A percentile compares a stretch with the other conserved stretches of the same genome.
Evolutionary conservation across 2,888 invertebrate genomes (phyloP).

Genomic region (Melanophora roralis): DNA sequence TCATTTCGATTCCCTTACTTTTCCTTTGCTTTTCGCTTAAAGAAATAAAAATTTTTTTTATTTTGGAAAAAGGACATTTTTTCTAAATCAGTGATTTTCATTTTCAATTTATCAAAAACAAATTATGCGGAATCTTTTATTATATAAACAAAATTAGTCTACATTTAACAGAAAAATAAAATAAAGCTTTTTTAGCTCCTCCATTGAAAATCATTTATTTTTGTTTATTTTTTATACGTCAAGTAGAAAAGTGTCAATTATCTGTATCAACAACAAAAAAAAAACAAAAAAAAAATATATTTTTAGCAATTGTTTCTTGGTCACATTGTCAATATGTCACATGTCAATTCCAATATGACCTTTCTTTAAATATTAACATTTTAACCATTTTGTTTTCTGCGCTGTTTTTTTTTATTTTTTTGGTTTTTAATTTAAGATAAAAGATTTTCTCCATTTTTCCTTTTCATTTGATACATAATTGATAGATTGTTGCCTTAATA

Average conservation of each 20-base stretch:
- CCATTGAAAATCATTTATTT: conserved; percentile 4
- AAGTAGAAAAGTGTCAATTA: conserved; percentile 61
- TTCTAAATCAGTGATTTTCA: conserved; percentile 39
- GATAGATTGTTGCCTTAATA: conserved; percentile 67
- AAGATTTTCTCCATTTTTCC: neutral
- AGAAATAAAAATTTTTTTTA: neutral
- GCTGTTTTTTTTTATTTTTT: neutral
- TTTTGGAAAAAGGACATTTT: neutral
- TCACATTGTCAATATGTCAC: conserved; percentile 67
- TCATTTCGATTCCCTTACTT: no score
- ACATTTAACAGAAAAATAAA: conserved; percentile 33
- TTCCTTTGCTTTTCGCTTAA: no score
- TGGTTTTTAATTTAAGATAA: no score
- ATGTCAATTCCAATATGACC: conserved; percentile 64
- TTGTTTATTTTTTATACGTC: conserved; percentile 32
- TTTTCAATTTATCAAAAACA: conserved; percentile 45
- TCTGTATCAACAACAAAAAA: conserved; percentile 29
- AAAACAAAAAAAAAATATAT: neutral
- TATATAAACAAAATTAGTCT: conserved; percentile 32
- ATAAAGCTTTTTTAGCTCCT: neutral
- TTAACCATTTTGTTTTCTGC: conserved; percentile 27
- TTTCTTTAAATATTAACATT: conserved; percentile 35
- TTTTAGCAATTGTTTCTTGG: conserved; percentile 14
- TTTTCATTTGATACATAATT: conserved; percentile 66
- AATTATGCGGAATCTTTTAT: conserved; percentile 52